These are phyloP conservation scores for Schizaphis graminum DNA, from an alignment of 2,888 invertebrate species.

Conservation along the genomic window DNA sequence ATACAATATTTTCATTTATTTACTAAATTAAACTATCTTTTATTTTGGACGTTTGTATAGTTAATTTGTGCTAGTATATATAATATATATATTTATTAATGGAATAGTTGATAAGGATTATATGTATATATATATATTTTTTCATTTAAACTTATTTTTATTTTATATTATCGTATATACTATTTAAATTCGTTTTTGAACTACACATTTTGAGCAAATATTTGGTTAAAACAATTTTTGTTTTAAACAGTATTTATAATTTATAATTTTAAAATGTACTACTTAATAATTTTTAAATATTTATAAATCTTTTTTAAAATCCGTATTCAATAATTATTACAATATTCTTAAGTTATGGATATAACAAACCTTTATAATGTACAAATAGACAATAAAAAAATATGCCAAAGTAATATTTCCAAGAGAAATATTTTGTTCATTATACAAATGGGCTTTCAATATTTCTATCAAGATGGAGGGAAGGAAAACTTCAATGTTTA, in stretches of 20 bases:
- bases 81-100: neutral
- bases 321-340: neutral
- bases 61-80: neutral
- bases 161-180: neutral
- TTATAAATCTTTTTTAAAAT: neutral
- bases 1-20: neutral
- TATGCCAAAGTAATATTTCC: neutral
- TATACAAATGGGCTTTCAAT: neutral
- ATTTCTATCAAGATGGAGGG: neutral
- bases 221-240: neutral
- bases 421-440: neutral
- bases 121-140: rapidly evolving
- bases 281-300: neutral
- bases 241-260: neutral
- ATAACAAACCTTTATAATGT: neutral
- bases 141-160: neutral
- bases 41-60: neutral
- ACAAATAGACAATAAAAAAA: neutral
- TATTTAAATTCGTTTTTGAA: neutral
- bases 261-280: neutral
- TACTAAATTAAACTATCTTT: neutral
- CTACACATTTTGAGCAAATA: neutral
- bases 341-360: neutral
- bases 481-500: neutral
- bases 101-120: neutral